Evolutionary conservation across 2,888 invertebrate genomes (phyloP).

Genomic region (Panzeria rudis): DNA sequence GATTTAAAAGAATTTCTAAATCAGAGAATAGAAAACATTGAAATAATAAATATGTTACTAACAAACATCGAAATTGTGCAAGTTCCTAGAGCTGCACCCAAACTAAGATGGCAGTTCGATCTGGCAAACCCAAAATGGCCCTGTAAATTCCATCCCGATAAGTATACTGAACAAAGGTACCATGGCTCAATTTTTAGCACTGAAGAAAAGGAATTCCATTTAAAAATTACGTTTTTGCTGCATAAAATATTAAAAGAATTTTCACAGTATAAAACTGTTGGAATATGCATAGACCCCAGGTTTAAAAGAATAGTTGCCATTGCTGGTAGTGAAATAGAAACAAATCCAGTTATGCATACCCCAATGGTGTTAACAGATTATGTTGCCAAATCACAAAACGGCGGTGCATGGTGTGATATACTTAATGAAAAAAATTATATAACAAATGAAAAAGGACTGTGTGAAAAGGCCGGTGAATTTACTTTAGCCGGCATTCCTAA

Average conservation of each 20-base stretch:
- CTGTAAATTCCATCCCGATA: constrained; percentile 92
- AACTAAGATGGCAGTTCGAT: constrained; percentile 88
- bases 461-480: constrained; percentile 77
- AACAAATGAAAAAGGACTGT: not conserved
- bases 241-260: constrained; percentile 74
- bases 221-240: constrained; percentile 85
- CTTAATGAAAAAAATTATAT: too few relatives aligned
- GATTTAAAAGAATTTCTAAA: constrained; percentile 56
- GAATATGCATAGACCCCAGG: constrained; percentile 90
- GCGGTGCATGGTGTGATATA: constrained; percentile 87
- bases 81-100: constrained; percentile 87
- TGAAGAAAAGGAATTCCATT: constrained; percentile 85
- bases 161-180: constrained; percentile 88
- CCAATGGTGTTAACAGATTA: constrained; percentile 93
- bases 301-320: constrained; percentile 87
- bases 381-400: constrained; percentile 92
- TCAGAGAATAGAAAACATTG: constrained; percentile 56
- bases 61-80: constrained; percentile 84
- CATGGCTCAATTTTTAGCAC: constrained; percentile 86
- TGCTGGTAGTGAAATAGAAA: constrained; percentile 83
- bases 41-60: constrained; percentile 74
- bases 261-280: constrained; percentile 82
- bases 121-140: constrained; percentile 89
- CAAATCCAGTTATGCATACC: constrained; percentile 92
- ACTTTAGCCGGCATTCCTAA: constrained; percentile 84